These are phyloP conservation scores for Agelas oroides DNA, from an alignment of 37 sponge, comb jelly and placozoan species.

Conservation along the genomic window DNA sequence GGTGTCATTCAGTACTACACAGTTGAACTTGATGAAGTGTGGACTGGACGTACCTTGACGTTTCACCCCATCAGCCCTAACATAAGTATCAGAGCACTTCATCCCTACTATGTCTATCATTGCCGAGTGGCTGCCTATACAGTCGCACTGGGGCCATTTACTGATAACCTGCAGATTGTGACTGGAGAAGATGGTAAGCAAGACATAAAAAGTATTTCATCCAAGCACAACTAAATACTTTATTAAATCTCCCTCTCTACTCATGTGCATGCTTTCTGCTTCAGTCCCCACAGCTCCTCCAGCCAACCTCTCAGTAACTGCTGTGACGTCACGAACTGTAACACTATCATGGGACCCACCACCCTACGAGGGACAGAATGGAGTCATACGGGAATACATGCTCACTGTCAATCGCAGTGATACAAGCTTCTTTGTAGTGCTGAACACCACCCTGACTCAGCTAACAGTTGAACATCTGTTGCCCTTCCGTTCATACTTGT, in stretches of 20 bases:
- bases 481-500: conserved; percentile 26
- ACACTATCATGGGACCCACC: conserved; percentile 32
- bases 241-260: background rate
- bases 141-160: conserved; percentile 29
- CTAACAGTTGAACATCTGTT: conserved; percentile 5
- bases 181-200: conserved; percentile 2
- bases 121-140: conserved; percentile 40
- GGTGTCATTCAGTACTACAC: conserved; percentile 14
- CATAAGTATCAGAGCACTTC: conserved; percentile 10
- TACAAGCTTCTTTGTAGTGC: background rate
- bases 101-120: conserved; percentile 47
- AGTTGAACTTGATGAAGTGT: background rate
- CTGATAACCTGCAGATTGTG: background rate
- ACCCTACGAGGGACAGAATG: conserved; percentile 3
- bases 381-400: conserved; percentile 27
- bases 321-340: background rate
- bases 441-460: background rate
- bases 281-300: conserved; percentile 9
- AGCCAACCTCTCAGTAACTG: background rate
- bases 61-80: background rate
- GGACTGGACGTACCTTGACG: background rate
- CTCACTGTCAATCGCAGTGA: background rate
- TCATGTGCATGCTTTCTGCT: background rate
- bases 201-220: no score
- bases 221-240: no score